Base-by-base conservation (phyloP, 2,888 invertebrate genomes). In the Brassicogethes aeneus region DNA sequence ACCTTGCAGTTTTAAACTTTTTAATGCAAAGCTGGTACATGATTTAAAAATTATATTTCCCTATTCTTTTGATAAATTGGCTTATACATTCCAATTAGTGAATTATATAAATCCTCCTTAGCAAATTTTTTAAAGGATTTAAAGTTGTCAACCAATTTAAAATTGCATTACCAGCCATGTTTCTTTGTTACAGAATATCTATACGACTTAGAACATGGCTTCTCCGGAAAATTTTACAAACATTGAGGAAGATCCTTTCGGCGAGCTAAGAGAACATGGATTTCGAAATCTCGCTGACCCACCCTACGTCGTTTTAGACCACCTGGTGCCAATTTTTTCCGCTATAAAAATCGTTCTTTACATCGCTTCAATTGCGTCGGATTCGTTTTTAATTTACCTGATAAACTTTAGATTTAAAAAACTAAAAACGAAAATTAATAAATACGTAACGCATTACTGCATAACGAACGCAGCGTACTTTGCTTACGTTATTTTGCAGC, bases 361-460 rank as follows among this genome's bases (percentile, higher is more conserved):
- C 14, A 12, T 32, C 12, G 8, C 12, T 32, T 32, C 32, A 3
- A 32, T 32, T 13, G 32, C 32, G 5, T 32, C 32, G 3, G 14
- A 32, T 32, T 13, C 12, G 14, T 32, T 32, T 13, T 13, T 32
- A 5, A 32, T 32, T 13, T 32, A 32, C 32, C 5, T 32, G 3
- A 32, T 32, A 10, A 5, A 32, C 13, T 32, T 10, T 32, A 5
- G 32, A 12, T 32, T 32, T 13, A 32, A 32, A 16, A 17, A 33
- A 17, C 36, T 37, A 15, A 34, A 37, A 34, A 40, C 34, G 13
- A 33, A 16, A 23, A 34, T 16, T 3, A 40, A 40, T 15, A 12
- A 14, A 15, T 37, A 31, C 12, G 30, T 40, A 8, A 2, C 34
- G 13, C 40, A 40, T 30, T 40, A 37, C 13, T 23, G 36, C 13